Percentiles rank a stretch among this genome's conserved stretches.
Conservation (phyloP, 2,797 vertebrate species). For the Sebastolobus alascanus region DNA sequence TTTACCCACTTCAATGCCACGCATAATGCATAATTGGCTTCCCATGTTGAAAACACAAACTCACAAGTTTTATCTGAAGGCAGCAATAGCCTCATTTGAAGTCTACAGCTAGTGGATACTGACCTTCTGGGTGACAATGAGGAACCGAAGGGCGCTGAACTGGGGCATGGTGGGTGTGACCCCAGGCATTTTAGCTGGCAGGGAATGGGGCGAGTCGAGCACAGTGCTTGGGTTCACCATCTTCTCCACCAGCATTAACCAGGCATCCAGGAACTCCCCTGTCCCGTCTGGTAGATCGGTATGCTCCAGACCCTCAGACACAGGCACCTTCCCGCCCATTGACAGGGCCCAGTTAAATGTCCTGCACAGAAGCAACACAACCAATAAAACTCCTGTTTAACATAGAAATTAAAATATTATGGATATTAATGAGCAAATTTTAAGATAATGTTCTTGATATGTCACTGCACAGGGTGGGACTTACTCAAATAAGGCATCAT, state of each 20-base stretch:
- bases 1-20: background rate
- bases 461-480: constrained; percentile 41
- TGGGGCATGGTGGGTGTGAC: constrained; percentile 90
- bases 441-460: background rate
- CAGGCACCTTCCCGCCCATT: constrained; percentile 96
- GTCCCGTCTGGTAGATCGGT: constrained; percentile 95
- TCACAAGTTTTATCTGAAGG: background rate
- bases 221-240: constrained; percentile 99
- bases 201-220: constrained; percentile 94
- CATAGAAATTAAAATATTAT: background rate
- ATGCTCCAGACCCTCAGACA: constrained; percentile 94
- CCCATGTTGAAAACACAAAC: background rate
- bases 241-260: constrained; percentile 98
- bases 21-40: background rate
- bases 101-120: constrained; percentile 32
- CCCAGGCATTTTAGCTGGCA: constrained; percentile 93
- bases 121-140: constrained; percentile 97
- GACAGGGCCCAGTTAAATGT: constrained; percentile 98
- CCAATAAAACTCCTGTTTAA: background rate
- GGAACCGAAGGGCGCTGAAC: constrained; percentile 95
- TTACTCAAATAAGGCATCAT: constrained; percentile 98
- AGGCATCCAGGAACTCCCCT: constrained; percentile 96
- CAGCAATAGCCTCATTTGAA: background rate
- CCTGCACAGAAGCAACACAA: constrained; percentile 73
- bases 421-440: background rate